phyloP scores from a whole-genome alignment of 1,140 invertebrate genomes.

The Eupristina koningsbergeri region DNA sequence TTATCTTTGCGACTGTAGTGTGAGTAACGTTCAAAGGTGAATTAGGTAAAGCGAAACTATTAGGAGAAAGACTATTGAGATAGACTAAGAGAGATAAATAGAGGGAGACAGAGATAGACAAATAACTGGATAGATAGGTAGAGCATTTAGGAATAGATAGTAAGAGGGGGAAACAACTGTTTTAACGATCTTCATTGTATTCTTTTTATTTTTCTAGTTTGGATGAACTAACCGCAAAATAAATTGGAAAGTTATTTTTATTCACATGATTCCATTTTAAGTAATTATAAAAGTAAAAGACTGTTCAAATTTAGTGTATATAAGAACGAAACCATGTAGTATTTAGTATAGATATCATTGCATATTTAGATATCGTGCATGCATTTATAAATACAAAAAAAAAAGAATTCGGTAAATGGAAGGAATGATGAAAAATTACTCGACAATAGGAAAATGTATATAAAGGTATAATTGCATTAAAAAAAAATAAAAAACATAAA shows the following conservation, averaged over 20 bases:
- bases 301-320: too few relatives aligned
- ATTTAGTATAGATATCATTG: too few relatives aligned
- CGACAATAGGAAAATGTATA: neutral
- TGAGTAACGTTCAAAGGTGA: neutral
- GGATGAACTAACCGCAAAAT: neutral
- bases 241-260: neutral
- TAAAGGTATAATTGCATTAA: neutral
- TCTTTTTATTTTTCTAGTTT: neutral
- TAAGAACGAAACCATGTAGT: too few relatives aligned
- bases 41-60: neutral
- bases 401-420: too few relatives aligned
- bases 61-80: neutral
- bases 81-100: neutral
- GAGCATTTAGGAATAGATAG: neutral
- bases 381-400: too few relatives aligned
- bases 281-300: too few relatives aligned
- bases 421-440: too few relatives aligned
- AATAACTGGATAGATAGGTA: neutral
- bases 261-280: too few relatives aligned
- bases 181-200: neutral
- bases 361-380: too few relatives aligned
- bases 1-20: neutral
- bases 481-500: neutral
- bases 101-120: neutral
- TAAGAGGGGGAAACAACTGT: neutral